Evolutionary conservation across 1,140 invertebrate genomes (phyloP).

Genomic region (Carposina sasakii): DNA sequence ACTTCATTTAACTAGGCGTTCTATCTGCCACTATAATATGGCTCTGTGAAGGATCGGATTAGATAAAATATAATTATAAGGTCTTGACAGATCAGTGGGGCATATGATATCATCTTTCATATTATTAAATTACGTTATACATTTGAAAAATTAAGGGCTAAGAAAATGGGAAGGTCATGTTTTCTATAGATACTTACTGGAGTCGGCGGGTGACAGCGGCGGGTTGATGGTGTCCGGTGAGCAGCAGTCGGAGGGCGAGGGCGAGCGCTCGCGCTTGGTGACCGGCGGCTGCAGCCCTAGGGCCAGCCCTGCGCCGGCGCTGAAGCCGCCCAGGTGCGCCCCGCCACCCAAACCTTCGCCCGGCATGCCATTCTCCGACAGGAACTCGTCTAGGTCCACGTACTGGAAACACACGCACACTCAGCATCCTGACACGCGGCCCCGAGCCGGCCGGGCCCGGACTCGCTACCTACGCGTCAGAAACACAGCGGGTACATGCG

Average conservation of each 20-base stretch:
- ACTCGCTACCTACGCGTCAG: no score
- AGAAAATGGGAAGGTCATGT: no score
- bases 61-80: no score
- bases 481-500: no score
- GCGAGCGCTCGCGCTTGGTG: conserved; percentile 85
- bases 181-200: conserved; percentile 80
- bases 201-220: conserved; percentile 86
- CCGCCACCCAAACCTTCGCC: conserved; percentile 82
- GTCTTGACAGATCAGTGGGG: no score
- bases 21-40: no score
- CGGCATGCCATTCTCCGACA: conserved; percentile 93
- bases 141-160: no score
- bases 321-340: conserved; percentile 74
- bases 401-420: conserved; percentile 78
- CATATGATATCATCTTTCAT: no score
- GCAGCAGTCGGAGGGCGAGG: conserved; percentile 88
- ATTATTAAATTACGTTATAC: no score
- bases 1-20: no score
- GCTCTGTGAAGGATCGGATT: no score
- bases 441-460: conserved; percentile 10
- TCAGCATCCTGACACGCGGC: conserved; percentile 19
- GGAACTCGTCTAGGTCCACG: conserved; percentile 96
- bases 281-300: conserved; percentile 73
- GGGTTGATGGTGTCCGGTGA: conserved; percentile 89
- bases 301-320: conserved; percentile 70